Percentiles rank a stretch among this genome's conserved stretches.
Conservation (phyloP, 1,140 invertebrate species). For the Eciton burchellii region DNA sequence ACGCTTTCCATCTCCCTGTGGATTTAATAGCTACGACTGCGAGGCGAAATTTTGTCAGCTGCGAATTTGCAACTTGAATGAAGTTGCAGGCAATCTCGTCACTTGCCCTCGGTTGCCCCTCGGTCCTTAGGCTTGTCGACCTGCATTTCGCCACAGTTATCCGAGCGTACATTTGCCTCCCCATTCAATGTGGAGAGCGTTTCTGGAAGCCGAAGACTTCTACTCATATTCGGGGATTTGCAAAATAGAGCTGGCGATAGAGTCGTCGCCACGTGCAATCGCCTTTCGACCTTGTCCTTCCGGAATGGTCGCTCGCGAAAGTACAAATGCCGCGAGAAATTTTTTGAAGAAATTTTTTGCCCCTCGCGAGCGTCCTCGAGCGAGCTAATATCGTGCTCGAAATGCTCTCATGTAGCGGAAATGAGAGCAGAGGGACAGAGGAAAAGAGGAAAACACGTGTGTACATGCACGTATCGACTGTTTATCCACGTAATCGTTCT, state of each 20-base stretch:
- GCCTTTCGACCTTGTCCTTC: not conserved
- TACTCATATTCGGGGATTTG: not conserved
- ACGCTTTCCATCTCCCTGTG: conserved; percentile 14
- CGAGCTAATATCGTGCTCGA: not conserved
- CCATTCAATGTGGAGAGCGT: not conserved
- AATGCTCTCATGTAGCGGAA: not conserved
- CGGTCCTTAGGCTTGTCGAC: not conserved
- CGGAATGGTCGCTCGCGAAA: not conserved
- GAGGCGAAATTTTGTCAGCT: conserved; percentile 23
- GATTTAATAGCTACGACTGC: conserved; percentile 26
- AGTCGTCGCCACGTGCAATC: not conserved
- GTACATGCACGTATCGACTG: not conserved
- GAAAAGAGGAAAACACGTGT: not conserved
- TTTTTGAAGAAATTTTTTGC: not conserved
- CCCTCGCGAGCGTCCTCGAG: not conserved
- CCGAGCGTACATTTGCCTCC: not conserved
- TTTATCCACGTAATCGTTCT: conserved; percentile 25
- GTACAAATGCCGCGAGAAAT: not conserved
- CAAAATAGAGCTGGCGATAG: not conserved
- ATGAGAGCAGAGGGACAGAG: not conserved
- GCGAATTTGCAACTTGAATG: conserved; percentile 34
- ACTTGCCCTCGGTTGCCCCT: not conserved
- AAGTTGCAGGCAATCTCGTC: conserved; percentile 26
- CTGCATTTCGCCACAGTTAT: not conserved
- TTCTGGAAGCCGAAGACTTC: not conserved